phyloP scores from a whole-genome alignment of 2,888 invertebrate genomes.

The Eurytoma adleriae region DNA sequence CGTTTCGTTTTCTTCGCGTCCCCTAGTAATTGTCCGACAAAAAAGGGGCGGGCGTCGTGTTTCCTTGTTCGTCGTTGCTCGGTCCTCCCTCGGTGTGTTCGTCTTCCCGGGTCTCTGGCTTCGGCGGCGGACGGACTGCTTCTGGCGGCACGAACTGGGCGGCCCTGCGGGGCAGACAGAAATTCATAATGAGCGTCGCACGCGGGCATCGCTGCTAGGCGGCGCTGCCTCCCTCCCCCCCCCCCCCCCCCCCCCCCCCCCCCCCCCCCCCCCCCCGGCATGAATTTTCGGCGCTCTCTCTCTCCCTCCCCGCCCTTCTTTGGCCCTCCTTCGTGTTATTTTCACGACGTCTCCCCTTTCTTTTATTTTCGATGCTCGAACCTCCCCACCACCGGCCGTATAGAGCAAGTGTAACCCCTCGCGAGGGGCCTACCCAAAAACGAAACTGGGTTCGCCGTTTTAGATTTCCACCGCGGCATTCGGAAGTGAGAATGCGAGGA shows the following conservation, averaged over 20 bases:
- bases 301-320: conserved; percentile 28
- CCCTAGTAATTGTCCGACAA: background rate
- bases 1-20: background rate
- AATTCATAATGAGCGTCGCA: conserved; percentile 52
- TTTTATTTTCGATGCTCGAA: conserved; percentile 39
- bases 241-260: conserved; percentile 20
- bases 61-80: conserved; percentile 46
- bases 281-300: conserved; percentile 29
- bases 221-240: conserved; percentile 30
- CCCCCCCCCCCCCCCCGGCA: background rate
- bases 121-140: conserved; percentile 76
- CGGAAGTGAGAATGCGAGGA: conserved; percentile 51
- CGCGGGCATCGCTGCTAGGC: conserved; percentile 14
- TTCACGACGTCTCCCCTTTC: conserved; percentile 50
- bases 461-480: conserved; percentile 53
- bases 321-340: conserved; percentile 48
- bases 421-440: conserved; percentile 8
- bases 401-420: conserved; percentile 1
- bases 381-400: background rate
- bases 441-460: conserved; percentile 51
- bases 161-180: conserved; percentile 67
- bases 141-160: conserved; percentile 76
- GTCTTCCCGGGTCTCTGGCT: conserved; percentile 64
- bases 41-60: conserved; percentile 5
- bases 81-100: conserved; percentile 18